These are phyloP conservation scores for Chaunax sp. DNA, from an alignment of 2,797 vertebrate genomes.

Conservation along the genomic window DNA sequence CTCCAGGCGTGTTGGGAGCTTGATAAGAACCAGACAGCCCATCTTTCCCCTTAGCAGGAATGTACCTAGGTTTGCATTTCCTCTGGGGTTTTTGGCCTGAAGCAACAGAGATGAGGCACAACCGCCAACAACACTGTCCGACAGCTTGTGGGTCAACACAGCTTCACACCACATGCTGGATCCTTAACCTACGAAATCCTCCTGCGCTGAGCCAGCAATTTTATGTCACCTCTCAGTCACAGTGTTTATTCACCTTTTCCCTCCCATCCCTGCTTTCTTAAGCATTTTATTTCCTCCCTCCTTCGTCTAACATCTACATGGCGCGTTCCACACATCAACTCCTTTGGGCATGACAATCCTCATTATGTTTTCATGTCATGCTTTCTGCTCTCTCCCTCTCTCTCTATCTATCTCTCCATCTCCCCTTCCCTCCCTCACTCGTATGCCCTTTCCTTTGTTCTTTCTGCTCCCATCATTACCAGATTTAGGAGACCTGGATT, in stretches of 20 bases:
- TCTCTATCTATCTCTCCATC: slow-evolving; percentile 28
- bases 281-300: slow-evolving; percentile 28
- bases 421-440: slow-evolving; percentile 27
- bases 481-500: slow-evolving; percentile 11
- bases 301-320: slow-evolving; percentile 48
- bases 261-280: slow-evolving; percentile 22
- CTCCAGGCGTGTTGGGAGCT: slow-evolving; percentile 21
- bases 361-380: slow-evolving; percentile 77
- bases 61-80: slow-evolving; percentile 43
- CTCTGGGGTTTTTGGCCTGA: slow-evolving; percentile 46
- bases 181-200: slow-evolving; percentile 30
- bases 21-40: slow-evolving; percentile 32
- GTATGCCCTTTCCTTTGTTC: slow-evolving; percentile 58
- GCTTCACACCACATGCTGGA: slow-evolving; percentile 31
- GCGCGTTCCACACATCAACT: slow-evolving; percentile 57
- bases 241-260: slow-evolving; percentile 31
- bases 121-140: slow-evolving; percentile 32
- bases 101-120: slow-evolving; percentile 55
- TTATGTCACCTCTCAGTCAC: slow-evolving; percentile 58
- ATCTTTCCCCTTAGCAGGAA: slow-evolving; percentile 37
- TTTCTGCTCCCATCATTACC: slow-evolving; percentile 35
- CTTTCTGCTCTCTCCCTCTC: slow-evolving; percentile 43
- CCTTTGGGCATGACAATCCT: slow-evolving; percentile 67
- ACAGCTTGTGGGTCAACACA: slow-evolving; percentile 52
- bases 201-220: slow-evolving; percentile 47